A percentile compares a stretch with the other conserved stretches of the same genome.
Evolutionary conservation across 2,888 invertebrate genomes (phyloP).

Genomic region (Herminia tarsipennalis): DNA sequence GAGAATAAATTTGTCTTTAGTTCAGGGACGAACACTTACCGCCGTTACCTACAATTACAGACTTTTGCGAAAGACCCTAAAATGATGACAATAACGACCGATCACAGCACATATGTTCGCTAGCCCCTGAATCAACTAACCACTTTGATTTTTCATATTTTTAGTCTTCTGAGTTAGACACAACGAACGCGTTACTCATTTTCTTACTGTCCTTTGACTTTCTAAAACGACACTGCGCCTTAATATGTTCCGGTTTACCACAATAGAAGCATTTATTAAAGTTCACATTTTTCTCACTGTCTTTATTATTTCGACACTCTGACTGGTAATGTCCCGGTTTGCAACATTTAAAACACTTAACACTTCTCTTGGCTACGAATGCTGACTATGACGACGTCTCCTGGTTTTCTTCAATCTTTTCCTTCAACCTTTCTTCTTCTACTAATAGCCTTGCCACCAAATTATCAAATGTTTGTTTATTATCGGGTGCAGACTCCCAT

Average conservation of each 20-base stretch:
- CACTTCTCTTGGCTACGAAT: neutral
- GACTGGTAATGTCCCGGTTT: neutral
- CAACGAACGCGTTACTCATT: no score
- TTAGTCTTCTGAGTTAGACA: no score
- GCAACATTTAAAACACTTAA: neutral
- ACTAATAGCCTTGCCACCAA: neutral
- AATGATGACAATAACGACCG: slow-evolving; percentile 21
- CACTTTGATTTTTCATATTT: no score
- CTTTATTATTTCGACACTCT: neutral
- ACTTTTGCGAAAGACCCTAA: slow-evolving; percentile 7
- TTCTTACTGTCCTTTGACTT: no score
- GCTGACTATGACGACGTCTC: neutral
- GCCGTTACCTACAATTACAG: slow-evolving; percentile 35
- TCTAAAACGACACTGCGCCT: no score
- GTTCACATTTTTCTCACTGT: no score
- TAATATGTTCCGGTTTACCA: no score
- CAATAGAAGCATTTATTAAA: no score
- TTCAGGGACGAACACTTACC: slow-evolving; percentile 28
- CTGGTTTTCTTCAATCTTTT: no score
- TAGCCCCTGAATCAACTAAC: no score
- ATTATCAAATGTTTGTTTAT: neutral
- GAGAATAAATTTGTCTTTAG: slow-evolving; percentile 36
- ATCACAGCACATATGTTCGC: slow-evolving; percentile 34
- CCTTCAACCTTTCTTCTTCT: neutral
- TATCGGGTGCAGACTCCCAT: neutral